These are phyloP conservation scores for Chloropsis hardwickii DNA, from an alignment of 2,113 vertebrate genomes.

Conservation along the genomic window DNA sequence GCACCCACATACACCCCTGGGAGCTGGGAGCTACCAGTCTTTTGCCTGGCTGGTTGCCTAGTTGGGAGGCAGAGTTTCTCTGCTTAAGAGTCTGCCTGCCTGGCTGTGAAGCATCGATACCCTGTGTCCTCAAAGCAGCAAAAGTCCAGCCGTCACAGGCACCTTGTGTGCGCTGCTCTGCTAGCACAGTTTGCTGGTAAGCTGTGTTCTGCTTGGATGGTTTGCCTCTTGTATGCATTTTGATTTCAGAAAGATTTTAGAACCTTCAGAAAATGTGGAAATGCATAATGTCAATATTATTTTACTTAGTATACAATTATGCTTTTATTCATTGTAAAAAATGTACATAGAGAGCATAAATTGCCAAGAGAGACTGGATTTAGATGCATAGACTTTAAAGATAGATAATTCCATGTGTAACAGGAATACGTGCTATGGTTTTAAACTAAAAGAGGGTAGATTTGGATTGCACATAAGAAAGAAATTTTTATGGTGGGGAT, in stretches of 20 bases:
- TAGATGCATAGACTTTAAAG: neutral
- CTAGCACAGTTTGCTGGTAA: neutral
- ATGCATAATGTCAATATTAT: neutral
- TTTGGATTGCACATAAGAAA: neutral
- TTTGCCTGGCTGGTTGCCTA: neutral
- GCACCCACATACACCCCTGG: rapidly evolving
- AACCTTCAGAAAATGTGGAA: neutral
- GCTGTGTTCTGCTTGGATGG: neutral
- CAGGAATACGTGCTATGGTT: neutral
- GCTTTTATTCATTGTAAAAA: neutral
- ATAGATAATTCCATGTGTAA: neutral
- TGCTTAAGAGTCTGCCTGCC: neutral
- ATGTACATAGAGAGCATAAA: neutral
- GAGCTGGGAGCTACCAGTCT: neutral
- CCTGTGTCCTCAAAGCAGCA: neutral
- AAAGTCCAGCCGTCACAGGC: rapidly evolving
- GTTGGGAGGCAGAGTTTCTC: neutral
- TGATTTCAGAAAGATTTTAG: neutral
- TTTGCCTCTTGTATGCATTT: neutral
- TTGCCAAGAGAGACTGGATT: neutral
- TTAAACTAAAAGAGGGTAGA: neutral
- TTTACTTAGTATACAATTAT: neutral
- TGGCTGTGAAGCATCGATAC: rapidly evolving
- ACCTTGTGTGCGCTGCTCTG: rapidly evolving
- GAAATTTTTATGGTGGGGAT: neutral